Conservation (phyloP, 2,113 vertebrate species). For the Pelecanoides urinatrix region DNA sequence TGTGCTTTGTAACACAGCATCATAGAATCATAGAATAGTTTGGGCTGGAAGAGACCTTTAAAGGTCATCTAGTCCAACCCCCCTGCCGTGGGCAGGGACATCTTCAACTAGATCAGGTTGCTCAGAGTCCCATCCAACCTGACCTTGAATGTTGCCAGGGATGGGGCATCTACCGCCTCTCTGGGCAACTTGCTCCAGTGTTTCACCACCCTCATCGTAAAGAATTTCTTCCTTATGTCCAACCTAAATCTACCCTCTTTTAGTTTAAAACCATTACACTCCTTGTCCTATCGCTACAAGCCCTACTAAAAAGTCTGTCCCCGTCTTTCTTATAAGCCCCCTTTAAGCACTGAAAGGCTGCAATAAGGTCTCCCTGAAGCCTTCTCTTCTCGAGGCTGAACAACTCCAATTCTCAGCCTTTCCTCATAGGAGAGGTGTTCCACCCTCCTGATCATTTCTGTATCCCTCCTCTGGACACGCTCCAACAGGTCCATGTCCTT, state of each 20-base stretch:
- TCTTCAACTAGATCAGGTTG: too few species aligned
- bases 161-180: too few species aligned
- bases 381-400: not conserved
- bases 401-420: not conserved
- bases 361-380: rapidly evolving
- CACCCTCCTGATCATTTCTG: not conserved
- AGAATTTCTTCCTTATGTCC: not conserved
- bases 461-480: not conserved
- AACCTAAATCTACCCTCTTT: not conserved
- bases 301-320: not conserved
- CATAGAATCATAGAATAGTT: not conserved
- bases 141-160: not conserved
- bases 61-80: not conserved
- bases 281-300: not conserved
- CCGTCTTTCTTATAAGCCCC: not conserved
- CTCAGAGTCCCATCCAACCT: not conserved
- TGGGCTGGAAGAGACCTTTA: not conserved
- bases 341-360: not conserved
- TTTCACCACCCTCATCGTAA: not conserved
- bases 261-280: not conserved
- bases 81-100: not conserved
- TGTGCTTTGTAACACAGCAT: not conserved
- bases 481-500: not conserved
- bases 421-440: not conserved
- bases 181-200: not conserved